Evolutionary conservation across 2,888 invertebrate genomes (phyloP), one percentile per base, ranked within the genome.

Genomic region (Fissipunctia ypsillon): DNA sequence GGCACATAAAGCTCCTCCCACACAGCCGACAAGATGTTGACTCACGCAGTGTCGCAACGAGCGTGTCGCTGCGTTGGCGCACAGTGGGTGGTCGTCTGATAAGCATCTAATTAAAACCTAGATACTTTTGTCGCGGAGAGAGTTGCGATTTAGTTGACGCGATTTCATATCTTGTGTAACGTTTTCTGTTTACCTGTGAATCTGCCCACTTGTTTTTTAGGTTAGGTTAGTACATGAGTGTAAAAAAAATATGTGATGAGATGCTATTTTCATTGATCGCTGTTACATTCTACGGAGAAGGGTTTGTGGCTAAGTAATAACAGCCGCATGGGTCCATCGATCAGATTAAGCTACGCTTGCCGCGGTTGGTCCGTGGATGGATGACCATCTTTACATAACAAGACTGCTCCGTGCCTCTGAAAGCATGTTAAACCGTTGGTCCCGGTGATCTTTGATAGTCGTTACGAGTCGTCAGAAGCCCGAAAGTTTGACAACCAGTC

Each of bases 61-160:
- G 74, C 92, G 91, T 90, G 93, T 88, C 91, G 87, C 76, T 87
- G 88, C 90, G 90, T 89, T 87, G 90, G 90, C 87, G 91, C 92
- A 57, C 71, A 83, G 94, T 94, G 95, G 95, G 95, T 93, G 95
- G 95, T 87, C 88, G 83, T 84, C 80, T 88, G 95, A 95, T 95
- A 94, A 92, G 89, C 91, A 94, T 95, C 95, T 95, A 95, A 95
- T 95, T 95, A 94, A 93, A 91, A 84, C 79, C 89, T 89, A 54
- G 54, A 54, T 28, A 89, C 88, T 91, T 92, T 90, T 91, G 89
- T 80, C 69, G 84, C 78, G 74, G 78, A 77, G 80, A 80, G 68
- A 76, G 81, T 77, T 73, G 79, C 69, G 74, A 74, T 73, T 81
- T 71, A 16, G 56, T 71, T 75, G 74, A 73, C 50, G 76, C 72